phyloP scores from a whole-genome alignment of 2,113 vertebrate species.

The Podilymbus podiceps region DNA sequence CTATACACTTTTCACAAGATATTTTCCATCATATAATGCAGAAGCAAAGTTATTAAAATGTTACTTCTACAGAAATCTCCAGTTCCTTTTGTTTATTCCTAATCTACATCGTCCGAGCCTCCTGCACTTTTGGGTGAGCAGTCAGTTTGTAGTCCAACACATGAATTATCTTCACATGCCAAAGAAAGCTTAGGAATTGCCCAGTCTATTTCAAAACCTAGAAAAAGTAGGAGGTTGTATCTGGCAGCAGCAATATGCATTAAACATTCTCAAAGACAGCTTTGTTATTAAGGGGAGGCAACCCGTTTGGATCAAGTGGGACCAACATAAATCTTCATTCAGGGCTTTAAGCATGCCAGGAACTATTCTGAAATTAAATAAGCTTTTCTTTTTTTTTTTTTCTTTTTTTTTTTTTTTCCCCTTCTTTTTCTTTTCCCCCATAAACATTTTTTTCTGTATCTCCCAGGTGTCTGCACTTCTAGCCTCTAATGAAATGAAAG shows the following conservation, averaged over 20 bases:
- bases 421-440: neutral
- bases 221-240: constrained; percentile 41
- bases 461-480: neutral
- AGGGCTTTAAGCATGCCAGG: neutral
- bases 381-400: neutral
- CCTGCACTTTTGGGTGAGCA: neutral
- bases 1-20: neutral
- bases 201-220: constrained; percentile 54
- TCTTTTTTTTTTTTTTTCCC: neutral
- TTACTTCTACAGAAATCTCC: constrained; percentile 25
- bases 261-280: constrained; percentile 51
- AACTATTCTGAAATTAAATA: neutral
- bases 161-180: constrained; percentile 40
- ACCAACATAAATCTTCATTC: constrained; percentile 45
- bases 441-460: neutral
- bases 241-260: constrained; percentile 46
- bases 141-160: neutral
- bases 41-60: neutral
- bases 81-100: constrained; percentile 43
- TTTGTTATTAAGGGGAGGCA: constrained; percentile 44
- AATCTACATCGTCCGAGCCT: neutral
- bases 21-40: neutral
- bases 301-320: neutral
- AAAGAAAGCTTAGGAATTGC: constrained; percentile 58
- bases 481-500: neutral